Percentiles rank a stretch among this genome's conserved stretches.
These are phyloP conservation scores for Hyperopisus bebe DNA, from an alignment of 2,113 vertebrate genomes.

Conservation along the genomic window DNA sequence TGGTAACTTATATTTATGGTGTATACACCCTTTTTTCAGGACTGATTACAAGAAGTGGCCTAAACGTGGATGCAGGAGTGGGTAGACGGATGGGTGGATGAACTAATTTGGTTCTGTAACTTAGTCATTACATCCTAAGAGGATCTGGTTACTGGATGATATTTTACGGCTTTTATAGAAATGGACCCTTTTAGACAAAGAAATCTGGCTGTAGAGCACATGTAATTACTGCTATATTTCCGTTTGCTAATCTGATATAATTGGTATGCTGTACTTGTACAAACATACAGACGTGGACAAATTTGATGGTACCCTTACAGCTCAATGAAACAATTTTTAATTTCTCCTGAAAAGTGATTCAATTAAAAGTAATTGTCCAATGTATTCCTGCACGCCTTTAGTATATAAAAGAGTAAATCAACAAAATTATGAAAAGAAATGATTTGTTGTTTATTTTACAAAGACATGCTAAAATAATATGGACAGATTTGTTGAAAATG, in stretches of 20 bases:
- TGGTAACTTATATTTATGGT: not conserved
- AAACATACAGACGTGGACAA: not conserved
- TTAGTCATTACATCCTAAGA: not conserved
- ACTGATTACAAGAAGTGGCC: not conserved
- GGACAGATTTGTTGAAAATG: too few relatives aligned
- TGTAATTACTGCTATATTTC: not conserved
- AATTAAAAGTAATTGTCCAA: too few relatives aligned
- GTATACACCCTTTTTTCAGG: not conserved
- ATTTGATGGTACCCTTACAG: too few relatives aligned
- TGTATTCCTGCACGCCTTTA: too few relatives aligned
- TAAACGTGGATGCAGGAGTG: not conserved
- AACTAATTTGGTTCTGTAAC: not conserved
- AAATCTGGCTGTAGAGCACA: not conserved
- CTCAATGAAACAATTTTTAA: too few relatives aligned
- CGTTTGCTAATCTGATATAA: too few relatives aligned
- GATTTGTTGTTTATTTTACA: too few relatives aligned
- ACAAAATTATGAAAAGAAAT: too few relatives aligned
- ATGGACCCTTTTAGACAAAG: not conserved
- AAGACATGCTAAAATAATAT: too few relatives aligned
- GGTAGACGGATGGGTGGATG: not conserved
- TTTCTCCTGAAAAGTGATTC: too few relatives aligned
- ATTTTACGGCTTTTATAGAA: not conserved
- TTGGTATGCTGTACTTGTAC: too few relatives aligned
- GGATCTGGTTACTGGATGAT: not conserved
- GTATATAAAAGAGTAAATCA: too few relatives aligned